phyloP scores from a whole-genome alignment of 2,797 vertebrate species.

The Heterohyrax brucei region DNA sequence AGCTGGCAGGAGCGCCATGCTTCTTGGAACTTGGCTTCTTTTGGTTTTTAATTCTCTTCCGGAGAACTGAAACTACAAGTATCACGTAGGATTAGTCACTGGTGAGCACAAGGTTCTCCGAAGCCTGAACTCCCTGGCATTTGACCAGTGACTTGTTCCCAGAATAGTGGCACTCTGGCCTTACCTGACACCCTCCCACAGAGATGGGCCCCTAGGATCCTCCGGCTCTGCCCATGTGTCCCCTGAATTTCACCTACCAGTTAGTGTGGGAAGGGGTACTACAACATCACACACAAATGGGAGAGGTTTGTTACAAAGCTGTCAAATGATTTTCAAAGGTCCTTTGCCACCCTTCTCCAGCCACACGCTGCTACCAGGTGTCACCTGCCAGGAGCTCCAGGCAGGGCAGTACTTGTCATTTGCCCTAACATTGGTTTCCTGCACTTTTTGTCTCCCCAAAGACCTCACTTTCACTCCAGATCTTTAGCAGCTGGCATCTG shows the following conservation, averaged over 20 bases:
- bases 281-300: not conserved
- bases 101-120: accelerated
- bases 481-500: not conserved
- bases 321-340: not conserved
- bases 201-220: not conserved
- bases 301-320: not conserved
- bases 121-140: not conserved
- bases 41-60: not conserved
- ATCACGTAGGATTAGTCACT: accelerated
- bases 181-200: not conserved
- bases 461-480: not conserved
- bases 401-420: too few species aligned
- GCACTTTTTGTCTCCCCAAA: not conserved
- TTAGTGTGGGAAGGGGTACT: not conserved
- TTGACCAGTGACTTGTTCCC: not conserved
- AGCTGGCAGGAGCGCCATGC: not conserved
- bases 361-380: not conserved
- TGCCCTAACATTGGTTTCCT: not conserved
- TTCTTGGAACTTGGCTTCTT: not conserved
- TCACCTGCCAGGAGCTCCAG: not conserved
- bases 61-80: not conserved
- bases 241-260: not conserved
- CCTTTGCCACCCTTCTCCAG: accelerated
- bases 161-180: not conserved
- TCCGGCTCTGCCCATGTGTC: not conserved